phyloP scores from a whole-genome alignment of 2,113 vertebrate genomes.

The Petrocephalus microphthalmus region DNA sequence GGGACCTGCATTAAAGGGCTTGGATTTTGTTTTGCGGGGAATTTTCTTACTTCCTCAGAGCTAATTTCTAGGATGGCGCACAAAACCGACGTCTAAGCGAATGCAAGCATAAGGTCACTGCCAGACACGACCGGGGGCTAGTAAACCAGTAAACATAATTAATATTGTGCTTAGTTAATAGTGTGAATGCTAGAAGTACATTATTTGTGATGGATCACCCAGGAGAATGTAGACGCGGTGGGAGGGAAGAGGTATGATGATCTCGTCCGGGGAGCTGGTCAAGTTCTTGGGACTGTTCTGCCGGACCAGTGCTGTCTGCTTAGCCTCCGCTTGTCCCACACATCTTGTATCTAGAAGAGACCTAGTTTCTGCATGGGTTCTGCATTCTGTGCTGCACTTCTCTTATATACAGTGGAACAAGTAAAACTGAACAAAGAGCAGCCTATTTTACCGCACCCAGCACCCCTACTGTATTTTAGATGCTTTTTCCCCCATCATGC shows the following conservation, averaged over 20 bases:
- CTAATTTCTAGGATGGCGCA: neutral
- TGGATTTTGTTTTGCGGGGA: neutral
- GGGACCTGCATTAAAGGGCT: neutral
- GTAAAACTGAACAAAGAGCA: neutral
- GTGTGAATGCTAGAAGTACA: neutral
- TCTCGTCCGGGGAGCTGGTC: neutral
- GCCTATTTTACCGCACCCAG: neutral
- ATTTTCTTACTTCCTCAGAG: neutral
- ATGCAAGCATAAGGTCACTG: neutral
- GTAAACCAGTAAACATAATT: neutral
- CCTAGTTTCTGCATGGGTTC: neutral
- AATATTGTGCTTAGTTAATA: neutral
- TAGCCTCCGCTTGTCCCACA: neutral
- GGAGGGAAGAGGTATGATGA: neutral
- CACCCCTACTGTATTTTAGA: neutral
- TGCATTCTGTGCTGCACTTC: neutral
- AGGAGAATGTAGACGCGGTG: neutral
- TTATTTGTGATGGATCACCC: neutral
- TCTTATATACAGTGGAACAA: neutral
- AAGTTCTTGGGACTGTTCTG: neutral
- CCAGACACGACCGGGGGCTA: neutral
- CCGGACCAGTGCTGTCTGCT: neutral
- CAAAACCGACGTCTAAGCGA: neutral
- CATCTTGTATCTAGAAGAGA: neutral
- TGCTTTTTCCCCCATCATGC: constrained; percentile 1